Conservation (phyloP, 2,797 vertebrate species). For the Lophura swinhoii region DNA sequence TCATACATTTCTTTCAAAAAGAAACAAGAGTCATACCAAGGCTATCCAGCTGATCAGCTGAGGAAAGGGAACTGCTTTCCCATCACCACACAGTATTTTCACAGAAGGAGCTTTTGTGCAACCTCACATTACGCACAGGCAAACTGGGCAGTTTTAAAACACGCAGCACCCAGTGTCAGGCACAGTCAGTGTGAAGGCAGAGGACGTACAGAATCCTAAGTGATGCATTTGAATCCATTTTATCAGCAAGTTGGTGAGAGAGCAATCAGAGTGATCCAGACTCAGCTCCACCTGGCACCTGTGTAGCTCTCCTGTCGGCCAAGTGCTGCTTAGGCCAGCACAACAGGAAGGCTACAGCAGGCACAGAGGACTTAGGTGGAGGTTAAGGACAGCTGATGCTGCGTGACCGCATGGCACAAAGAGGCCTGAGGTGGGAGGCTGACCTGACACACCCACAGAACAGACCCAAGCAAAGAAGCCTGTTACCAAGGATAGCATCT, state of each 20-base stretch:
- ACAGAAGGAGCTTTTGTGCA: background rate
- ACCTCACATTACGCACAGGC: background rate
- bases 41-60: background rate
- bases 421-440: background rate
- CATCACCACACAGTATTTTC: background rate
- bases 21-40: background rate
- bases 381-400: background rate
- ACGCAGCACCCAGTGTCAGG: background rate
- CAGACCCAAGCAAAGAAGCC: background rate
- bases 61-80: background rate
- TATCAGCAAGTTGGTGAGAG: background rate
- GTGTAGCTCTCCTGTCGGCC: background rate
- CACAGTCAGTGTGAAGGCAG: too few relatives aligned
- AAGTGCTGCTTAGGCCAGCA: background rate
- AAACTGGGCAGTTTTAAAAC: background rate
- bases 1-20: background rate
- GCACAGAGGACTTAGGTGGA: background rate
- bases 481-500: background rate
- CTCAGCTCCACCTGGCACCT: background rate
- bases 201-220: too few relatives aligned
- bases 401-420: background rate
- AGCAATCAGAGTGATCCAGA: background rate
- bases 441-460: rapidly evolving
- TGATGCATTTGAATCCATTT: background rate
- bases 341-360: background rate